Conservation (phyloP, 1,140 invertebrate species). For the Calliphora vicina region DNA sequence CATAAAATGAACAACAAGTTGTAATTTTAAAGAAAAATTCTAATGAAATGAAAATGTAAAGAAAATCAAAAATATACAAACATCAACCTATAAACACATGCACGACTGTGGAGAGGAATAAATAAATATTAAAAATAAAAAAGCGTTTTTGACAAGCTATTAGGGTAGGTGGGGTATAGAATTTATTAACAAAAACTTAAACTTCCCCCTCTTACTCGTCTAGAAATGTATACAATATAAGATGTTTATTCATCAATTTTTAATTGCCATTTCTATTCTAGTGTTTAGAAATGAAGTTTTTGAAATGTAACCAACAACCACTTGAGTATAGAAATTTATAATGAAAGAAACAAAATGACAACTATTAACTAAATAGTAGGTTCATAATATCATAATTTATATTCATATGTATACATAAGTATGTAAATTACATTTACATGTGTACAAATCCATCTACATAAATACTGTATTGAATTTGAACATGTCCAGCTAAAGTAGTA, state of each 20-base stretch:
- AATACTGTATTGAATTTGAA: too few relatives aligned
- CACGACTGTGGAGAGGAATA: not conserved
- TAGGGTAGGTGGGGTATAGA: not conserved
- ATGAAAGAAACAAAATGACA: not conserved
- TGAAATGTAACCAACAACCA: not conserved
- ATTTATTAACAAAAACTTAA: not conserved
- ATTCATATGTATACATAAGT: not conserved
- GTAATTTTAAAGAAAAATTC: not conserved
- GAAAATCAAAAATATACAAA: not conserved
- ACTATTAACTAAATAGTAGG: not conserved
- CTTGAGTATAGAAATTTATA: not conserved
- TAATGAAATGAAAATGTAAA: not conserved
- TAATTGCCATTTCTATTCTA: not conserved
- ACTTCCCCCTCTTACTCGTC: not conserved
- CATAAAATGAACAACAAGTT: conserved; percentile 7
- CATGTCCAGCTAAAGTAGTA: too few relatives aligned
- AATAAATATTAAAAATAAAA: not conserved
- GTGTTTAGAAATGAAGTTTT: not conserved
- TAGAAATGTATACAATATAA: not conserved
- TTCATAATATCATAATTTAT: not conserved
- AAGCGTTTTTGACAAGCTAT: not conserved
- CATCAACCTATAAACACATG: too few relatives aligned
- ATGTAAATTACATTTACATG: too few relatives aligned
- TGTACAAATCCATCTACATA: too few relatives aligned
- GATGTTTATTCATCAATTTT: not conserved